Conservation (phyloP, 2,888 invertebrate species). For the Crioceris asparagi region DNA sequence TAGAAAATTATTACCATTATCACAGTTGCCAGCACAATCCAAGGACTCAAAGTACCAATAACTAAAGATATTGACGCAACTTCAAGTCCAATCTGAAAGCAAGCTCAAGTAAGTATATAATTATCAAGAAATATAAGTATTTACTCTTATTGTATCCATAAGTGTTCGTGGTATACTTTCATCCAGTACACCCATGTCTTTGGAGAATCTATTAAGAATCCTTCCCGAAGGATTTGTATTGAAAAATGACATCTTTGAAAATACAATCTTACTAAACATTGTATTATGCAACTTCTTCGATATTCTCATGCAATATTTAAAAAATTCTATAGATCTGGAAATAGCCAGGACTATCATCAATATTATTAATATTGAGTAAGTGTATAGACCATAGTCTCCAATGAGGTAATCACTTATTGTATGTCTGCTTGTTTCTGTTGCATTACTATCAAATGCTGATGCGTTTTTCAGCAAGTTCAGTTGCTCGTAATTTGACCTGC, state of each 20-base stretch:
- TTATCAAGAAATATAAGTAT: no score
- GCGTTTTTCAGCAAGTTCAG: no score
- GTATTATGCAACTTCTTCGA: constrained; percentile 43
- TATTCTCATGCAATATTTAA: constrained; percentile 41
- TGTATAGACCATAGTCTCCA: no score
- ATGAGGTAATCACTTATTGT: no score
- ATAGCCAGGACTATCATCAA: constrained; percentile 36
- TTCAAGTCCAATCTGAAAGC: constrained; percentile 20
- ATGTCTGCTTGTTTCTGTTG: no score
- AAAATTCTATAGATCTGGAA: constrained; percentile 38
- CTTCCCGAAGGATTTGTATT: constrained; percentile 51
- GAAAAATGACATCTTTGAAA: constrained; percentile 53
- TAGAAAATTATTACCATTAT: constrained; percentile 52
- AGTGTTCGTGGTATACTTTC: constrained; percentile 39
- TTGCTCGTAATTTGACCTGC: no score
- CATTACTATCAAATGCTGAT: no score
- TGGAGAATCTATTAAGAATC: constrained; percentile 57
- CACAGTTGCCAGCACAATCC: constrained; percentile 52
- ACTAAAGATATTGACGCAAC: constrained; percentile 43
- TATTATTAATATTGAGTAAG: no score
- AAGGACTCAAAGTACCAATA: constrained; percentile 56
- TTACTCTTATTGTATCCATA: constrained; percentile 36
- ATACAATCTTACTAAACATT: constrained; percentile 42
- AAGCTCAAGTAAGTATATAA: no score
- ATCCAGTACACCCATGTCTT: constrained; percentile 50